Evolutionary conservation across 1,140 invertebrate genomes (phyloP), one percentile per base, ranked within the genome.

Genomic region (Ooceraea biroi): DNA sequence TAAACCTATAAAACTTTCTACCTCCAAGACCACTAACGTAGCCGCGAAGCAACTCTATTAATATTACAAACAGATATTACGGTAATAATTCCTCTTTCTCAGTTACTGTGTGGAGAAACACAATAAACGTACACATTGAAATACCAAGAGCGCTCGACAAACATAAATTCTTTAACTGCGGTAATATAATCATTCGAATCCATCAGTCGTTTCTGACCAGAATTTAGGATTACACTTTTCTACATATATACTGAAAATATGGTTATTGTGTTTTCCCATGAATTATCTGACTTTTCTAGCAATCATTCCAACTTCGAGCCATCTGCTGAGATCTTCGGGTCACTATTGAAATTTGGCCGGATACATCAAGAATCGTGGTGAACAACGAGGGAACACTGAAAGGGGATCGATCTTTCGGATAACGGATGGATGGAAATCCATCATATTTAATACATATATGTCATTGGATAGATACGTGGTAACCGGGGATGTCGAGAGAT

Each of bases 1-100:
- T 78, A 69, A 36, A 78, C 44, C 25, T 80, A 80, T 69, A 69
- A 57, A 80, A 80, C 66, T 80, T 71, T 57, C 65, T 57, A 69
- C 36, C 50, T 22, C 22, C n/a, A 25, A 68, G 19, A 69, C 57
- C 52, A 36, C 65, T 46, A 68, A 46, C 8, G 10, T 69, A 80
- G 71, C 65, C 65, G 50, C 76, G 27, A 69, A 71, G 55, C 17
- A 58, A 71, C 44, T 22, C 25, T 22, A 57, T 4, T 69, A 80
- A 27, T 36, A 57, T 36, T 17, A 25, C 11, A n/a, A 69, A 71
- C 48, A 10, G 63, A 12, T 30, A n/a, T 27, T 55, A 12, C 36
- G 19, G 44, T 27, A 41, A 27, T 61, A 19, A 77, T 69, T 80
- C 57, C 65, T 80, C 25, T 30, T 71, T 48, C 58, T 76, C 19